phyloP scores from a whole-genome alignment of 2,888 invertebrate species.

The Drosophila subsilvestris region DNA sequence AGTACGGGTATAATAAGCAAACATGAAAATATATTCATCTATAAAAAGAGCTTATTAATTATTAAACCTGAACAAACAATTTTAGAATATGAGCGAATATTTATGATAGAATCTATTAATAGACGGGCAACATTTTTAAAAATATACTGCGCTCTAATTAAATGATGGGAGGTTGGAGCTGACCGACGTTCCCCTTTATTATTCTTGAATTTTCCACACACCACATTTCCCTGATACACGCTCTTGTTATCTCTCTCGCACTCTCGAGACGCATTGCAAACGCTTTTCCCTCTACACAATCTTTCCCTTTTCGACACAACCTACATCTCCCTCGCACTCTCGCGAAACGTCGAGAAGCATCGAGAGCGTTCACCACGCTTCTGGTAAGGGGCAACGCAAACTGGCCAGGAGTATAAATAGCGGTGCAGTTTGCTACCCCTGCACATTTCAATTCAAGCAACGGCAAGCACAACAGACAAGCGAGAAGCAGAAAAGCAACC shows the following conservation, averaged over 20 bases:
- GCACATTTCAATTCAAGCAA: conserved; percentile 46
- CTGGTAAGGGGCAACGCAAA: conserved; percentile 22
- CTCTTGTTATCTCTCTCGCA: neutral
- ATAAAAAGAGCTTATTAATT: too few species aligned
- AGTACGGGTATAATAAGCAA: too few species aligned
- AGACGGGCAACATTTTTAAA: neutral
- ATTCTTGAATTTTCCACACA: neutral
- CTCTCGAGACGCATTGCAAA: neutral
- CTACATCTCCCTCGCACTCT: conserved; percentile 80
- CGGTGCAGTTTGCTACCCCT: conserved; percentile 11
- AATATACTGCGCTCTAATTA: neutral
- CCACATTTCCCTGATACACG: neutral
- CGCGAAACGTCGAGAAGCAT: conserved; percentile 2
- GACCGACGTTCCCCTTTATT: neutral
- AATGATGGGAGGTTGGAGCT: neutral
- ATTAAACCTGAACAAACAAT: too few species aligned
- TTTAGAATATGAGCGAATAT: neutral
- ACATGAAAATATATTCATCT: too few species aligned
- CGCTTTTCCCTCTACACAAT: neutral
- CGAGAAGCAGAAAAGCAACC: conserved; percentile 3
- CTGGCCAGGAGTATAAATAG: conserved; percentile 54
- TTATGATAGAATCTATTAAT: neutral
- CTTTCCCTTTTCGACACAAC: neutral
- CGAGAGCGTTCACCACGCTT: conserved; percentile 36
- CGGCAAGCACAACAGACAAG: conserved; percentile 13